Base-by-base conservation (phyloP, 2,113 vertebrate species). In the Megaceryle torquata region DNA sequence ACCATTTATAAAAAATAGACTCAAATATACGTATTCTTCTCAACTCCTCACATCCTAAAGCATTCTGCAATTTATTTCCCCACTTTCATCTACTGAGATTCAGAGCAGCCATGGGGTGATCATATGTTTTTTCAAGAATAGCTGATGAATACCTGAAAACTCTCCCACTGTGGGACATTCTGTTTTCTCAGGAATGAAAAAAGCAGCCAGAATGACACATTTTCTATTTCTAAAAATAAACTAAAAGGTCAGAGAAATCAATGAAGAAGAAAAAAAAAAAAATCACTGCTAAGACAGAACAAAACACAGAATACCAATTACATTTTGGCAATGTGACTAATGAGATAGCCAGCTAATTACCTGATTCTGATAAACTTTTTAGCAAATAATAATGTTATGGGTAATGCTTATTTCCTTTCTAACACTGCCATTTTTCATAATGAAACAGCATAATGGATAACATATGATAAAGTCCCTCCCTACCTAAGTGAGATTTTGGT, bases 41-140 rank as follows among this genome's bases (percentile, higher is more conserved):
- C 39, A 64, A 69, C 69, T 87, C 83, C 72, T 95, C 67, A 77
- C 71, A 88, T 84, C 80, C 79, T 96, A 89, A 96, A 96, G 95
- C 85, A 90, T 96, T 93, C 95, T 96, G 96, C 89, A 97, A 97
- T 97, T 97, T 95, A 85, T 72, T 96, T 85, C 84, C 74, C 93
- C 69, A 51, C 90, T 95, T 96, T 95, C 93, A 88, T 95, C 95
- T 97, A 87, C 89, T 82, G 89, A 93, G 92, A 96, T 96, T 96
- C 97, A 91, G 91, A 94, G 77, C 88, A 97, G 72, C 93, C 96
- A 87, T 94, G 91, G 96, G 95, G 93, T 96, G 98, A 98, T 98
- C 97, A 92, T 80, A 98, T 95, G 95, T 96, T 98, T 97, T 96
- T 98, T 98, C 96, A 97, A 97, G 97, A 97, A 93, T 94, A 94